Conservation (phyloP, 2,888 invertebrate species). For the Lagria hirta region DNA sequence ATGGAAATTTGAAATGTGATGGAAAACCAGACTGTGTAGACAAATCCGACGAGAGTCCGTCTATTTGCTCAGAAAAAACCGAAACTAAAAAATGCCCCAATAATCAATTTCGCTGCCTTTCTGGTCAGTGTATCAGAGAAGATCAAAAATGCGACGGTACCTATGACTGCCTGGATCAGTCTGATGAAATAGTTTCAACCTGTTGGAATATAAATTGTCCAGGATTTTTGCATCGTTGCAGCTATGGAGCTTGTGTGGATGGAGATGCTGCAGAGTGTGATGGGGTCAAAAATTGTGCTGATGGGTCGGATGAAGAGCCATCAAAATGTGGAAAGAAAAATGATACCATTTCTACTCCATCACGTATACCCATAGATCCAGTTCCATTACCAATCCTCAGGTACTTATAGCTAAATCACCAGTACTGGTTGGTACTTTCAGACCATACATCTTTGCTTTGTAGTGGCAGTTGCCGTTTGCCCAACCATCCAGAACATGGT, state of each 20-base stretch:
- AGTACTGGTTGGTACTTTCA: neutral
- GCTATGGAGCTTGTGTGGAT: constrained; percentile 45
- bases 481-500: constrained; percentile 37
- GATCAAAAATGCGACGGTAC: constrained; percentile 35
- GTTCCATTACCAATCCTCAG: neutral
- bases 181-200: constrained; percentile 30
- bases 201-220: constrained; percentile 38
- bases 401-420: neutral
- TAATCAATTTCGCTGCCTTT: constrained; percentile 21
- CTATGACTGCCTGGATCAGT: constrained; percentile 35
- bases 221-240: constrained; percentile 38
- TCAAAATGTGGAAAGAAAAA: too few relatives aligned
- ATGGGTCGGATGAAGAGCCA: constrained; percentile 56
- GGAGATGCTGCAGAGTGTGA: constrained; percentile 60
- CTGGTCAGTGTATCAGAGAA: constrained; percentile 22
- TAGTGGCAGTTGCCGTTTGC: constrained; percentile 34
- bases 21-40: constrained; percentile 55
- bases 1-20: constrained; percentile 50
- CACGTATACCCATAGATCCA: constrained; percentile 10
- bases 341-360: constrained; percentile 3
- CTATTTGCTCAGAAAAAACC: too few relatives aligned
- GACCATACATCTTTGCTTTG: too few relatives aligned
- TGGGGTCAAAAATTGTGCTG: constrained; percentile 55
- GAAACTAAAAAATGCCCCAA: too few relatives aligned
- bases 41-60: constrained; percentile 54